Evolutionary conservation across 2,113 vertebrate genomes (phyloP).

Genomic region (Cairina moschata): DNA sequence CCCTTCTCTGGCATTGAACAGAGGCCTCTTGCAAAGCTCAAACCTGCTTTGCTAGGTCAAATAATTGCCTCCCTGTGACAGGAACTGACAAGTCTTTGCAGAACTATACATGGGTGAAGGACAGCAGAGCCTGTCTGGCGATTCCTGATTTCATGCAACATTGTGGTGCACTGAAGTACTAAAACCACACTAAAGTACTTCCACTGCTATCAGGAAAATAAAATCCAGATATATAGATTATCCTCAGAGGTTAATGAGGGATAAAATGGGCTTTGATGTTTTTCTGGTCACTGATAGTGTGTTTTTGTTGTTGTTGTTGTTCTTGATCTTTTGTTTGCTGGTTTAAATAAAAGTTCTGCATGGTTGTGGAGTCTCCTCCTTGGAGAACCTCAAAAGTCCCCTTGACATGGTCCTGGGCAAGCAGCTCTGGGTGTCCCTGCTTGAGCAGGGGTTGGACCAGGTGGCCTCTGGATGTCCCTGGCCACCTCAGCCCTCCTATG

Average conservation of each 20-base stretch:
- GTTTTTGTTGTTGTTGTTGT: neutral
- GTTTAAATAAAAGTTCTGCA: too few relatives aligned
- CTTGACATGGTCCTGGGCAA: too few relatives aligned
- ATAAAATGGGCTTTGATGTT: neutral
- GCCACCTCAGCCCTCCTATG: too few relatives aligned
- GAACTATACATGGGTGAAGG: neutral
- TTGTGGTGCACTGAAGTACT: neutral
- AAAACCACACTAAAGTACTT: neutral
- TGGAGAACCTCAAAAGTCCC: too few relatives aligned
- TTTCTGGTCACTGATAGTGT: neutral
- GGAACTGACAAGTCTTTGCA: neutral
- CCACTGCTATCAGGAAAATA: neutral
- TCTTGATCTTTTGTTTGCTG: too few relatives aligned
- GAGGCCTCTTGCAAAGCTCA: neutral
- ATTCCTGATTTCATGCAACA: rapidly evolving
- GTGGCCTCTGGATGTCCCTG: too few relatives aligned
- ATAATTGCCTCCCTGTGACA: neutral
- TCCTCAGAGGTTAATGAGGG: neutral
- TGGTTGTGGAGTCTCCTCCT: too few relatives aligned
- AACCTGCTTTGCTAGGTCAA: neutral
- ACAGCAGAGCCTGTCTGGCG: neutral
- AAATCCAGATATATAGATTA: neutral
- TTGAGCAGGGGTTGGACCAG: too few relatives aligned
- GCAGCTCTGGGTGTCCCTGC: too few relatives aligned
- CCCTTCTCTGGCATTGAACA: neutral